A percentile compares a stretch with the other conserved stretches of the same genome.
Evolutionary conservation across 2,797 vertebrate species (phyloP).

Genomic region (Diplodus puntazzo): DNA sequence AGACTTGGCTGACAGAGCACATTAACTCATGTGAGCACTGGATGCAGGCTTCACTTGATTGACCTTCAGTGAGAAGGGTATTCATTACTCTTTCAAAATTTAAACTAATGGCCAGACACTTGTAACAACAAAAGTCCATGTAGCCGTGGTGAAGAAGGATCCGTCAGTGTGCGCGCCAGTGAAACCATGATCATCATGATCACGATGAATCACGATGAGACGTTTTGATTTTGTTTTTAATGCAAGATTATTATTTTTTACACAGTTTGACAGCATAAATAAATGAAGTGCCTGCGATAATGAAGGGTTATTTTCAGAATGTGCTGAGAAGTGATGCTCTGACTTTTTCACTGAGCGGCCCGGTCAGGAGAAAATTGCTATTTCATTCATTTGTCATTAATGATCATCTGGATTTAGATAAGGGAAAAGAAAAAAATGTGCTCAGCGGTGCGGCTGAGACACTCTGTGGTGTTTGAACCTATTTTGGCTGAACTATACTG

Average conservation of each 20-base stretch:
- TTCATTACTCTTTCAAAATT: neutral
- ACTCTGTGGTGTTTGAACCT: conserved; percentile 9
- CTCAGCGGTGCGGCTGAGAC: neutral
- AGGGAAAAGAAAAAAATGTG: neutral
- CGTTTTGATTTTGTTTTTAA: neutral
- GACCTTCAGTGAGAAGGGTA: neutral
- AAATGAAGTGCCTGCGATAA: conserved; percentile 15
- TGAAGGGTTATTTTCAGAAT: conserved; percentile 34
- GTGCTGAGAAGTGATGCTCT: conserved; percentile 1
- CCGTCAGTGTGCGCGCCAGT: neutral
- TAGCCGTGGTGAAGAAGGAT: neutral
- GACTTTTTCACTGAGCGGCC: conserved; percentile 5
- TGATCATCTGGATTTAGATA: conserved; percentile 18
- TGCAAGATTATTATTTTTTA: conserved; percentile 2
- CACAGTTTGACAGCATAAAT: conserved; percentile 25
- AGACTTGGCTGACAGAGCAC: conserved; percentile 3
- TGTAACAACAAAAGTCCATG: neutral
- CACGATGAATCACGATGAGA: neutral
- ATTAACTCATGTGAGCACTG: neutral
- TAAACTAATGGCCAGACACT: neutral
- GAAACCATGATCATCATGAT: neutral
- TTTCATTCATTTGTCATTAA: conserved; percentile 43
- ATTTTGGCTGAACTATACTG: conserved; percentile 27
- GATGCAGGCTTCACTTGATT: neutral
- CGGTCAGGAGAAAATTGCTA: conserved; percentile 31